Percentiles rank a stretch among this genome's conserved stretches.
phyloP scores from a whole-genome alignment of 2,888 invertebrate genomes.

The Auanema sp. region DNA sequence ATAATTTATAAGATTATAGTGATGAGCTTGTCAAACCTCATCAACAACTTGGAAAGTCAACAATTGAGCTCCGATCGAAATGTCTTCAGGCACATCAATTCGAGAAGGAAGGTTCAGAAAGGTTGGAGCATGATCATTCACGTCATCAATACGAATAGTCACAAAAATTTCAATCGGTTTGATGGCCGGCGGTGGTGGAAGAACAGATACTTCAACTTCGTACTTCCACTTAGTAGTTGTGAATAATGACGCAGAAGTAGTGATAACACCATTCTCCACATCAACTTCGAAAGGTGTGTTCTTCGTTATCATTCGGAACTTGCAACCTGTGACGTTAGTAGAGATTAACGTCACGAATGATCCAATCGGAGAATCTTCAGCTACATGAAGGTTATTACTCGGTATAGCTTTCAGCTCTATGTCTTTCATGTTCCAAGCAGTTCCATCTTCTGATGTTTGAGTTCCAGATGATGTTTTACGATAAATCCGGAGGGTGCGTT shows the following conservation, averaged over 20 bases:
- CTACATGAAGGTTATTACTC: neutral
- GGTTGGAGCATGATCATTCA: slow-evolving; percentile 15
- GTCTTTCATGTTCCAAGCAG: neutral
- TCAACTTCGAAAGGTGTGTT: slow-evolving; percentile 14
- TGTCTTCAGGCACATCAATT: slow-evolving; percentile 10
- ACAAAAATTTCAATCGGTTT: slow-evolving; percentile 4
- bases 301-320: slow-evolving; percentile 6
- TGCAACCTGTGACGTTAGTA: slow-evolving; percentile 1
- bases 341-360: slow-evolving; percentile 10
- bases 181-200: slow-evolving; percentile 19
- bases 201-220: slow-evolving; percentile 11
- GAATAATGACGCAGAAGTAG: neutral
- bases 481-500: neutral
- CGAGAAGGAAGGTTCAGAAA: neutral
- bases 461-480: neutral
- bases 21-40: no score
- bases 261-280: slow-evolving; percentile 15
- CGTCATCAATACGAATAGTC: slow-evolving; percentile 11
- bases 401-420: neutral
- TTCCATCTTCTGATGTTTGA: neutral
- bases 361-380: slow-evolving; percentile 13
- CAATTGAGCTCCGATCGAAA: slow-evolving; percentile 7
- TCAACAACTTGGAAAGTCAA: slow-evolving; percentile 7
- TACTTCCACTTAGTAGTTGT: slow-evolving; percentile 2
- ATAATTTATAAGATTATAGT: no score